A percentile compares a stretch with the other conserved stretches of the same genome.
phyloP scores from a whole-genome alignment of 2,113 vertebrate species.

The Vireo altiloquus region DNA sequence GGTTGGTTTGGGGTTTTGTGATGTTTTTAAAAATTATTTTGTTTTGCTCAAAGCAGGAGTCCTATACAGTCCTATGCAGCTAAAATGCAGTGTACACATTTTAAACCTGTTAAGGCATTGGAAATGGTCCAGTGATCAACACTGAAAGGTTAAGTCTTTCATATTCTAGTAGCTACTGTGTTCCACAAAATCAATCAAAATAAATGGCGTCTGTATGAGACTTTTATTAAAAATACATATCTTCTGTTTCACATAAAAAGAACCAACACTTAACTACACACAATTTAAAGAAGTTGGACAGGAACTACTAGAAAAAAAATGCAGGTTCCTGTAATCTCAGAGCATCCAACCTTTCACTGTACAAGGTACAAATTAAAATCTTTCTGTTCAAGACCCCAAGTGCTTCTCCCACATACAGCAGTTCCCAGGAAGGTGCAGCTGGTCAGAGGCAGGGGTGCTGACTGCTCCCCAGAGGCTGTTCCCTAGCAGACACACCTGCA shows the following conservation, averaged over 20 bases:
- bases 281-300: background rate
- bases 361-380: background rate
- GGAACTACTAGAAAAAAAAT: slow-evolving; percentile 3
- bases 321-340: background rate
- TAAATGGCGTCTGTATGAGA: background rate
- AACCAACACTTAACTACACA: slow-evolving; percentile 3
- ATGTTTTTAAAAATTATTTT: background rate
- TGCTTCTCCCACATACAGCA: background rate
- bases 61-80: background rate
- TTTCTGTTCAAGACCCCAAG: background rate
- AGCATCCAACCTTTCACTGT: background rate
- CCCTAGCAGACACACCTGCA: background rate
- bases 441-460: background rate
- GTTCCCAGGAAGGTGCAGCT: background rate
- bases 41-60: background rate
- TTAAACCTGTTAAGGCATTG: background rate
- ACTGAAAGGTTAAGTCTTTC: background rate
- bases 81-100: background rate
- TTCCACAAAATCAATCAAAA: background rate
- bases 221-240: slow-evolving; percentile 66
- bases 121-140: background rate
- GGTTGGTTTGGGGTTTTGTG: background rate
- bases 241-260: slow-evolving; percentile 58
- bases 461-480: background rate
- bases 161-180: background rate